A percentile compares a stretch with the other conserved stretches of the same genome.
These are phyloP conservation scores for Epinephelus moara DNA, from an alignment of 2,113 vertebrate species.

Conservation along the genomic window DNA sequence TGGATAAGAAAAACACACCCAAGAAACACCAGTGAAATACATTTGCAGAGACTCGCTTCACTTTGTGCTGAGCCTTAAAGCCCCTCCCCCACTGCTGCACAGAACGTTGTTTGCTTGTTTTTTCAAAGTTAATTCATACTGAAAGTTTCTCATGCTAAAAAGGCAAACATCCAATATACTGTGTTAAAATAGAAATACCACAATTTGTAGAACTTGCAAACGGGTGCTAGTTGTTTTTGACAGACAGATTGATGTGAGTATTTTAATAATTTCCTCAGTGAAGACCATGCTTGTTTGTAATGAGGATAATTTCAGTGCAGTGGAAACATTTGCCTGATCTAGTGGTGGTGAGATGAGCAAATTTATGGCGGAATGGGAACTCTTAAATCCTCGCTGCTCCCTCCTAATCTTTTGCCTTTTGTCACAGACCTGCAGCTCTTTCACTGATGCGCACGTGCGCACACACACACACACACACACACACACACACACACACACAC, in stretches of 20 bases:
- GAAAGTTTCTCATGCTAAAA: background rate
- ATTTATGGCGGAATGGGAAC: constrained; percentile 48
- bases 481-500: constrained; percentile 37
- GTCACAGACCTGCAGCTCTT: constrained; percentile 59
- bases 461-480: background rate
- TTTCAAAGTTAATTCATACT: too few relatives aligned
- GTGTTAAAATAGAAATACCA: constrained; percentile 5
- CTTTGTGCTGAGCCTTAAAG: too few relatives aligned
- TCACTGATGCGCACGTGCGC: background rate
- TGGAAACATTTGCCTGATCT: constrained; percentile 34
- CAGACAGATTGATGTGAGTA: background rate
- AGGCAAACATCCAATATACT: background rate
- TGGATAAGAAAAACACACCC: too few relatives aligned
- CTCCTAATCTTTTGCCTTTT: constrained; percentile 68
- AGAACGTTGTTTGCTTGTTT: too few relatives aligned
- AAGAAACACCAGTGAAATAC: too few relatives aligned
- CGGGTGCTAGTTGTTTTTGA: background rate
- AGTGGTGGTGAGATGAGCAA: constrained; percentile 38
- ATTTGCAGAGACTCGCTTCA: too few relatives aligned
- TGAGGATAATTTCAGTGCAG: constrained; percentile 15
- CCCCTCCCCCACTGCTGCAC: too few relatives aligned
- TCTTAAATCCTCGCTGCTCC: constrained; percentile 65
- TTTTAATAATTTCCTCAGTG: constrained; percentile 13
- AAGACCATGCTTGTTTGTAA: constrained; percentile 3
- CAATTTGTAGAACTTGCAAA: constrained; percentile 5